Conservation (phyloP, 2,113 vertebrate genomes). For the Apodemus sylvaticus region DNA sequence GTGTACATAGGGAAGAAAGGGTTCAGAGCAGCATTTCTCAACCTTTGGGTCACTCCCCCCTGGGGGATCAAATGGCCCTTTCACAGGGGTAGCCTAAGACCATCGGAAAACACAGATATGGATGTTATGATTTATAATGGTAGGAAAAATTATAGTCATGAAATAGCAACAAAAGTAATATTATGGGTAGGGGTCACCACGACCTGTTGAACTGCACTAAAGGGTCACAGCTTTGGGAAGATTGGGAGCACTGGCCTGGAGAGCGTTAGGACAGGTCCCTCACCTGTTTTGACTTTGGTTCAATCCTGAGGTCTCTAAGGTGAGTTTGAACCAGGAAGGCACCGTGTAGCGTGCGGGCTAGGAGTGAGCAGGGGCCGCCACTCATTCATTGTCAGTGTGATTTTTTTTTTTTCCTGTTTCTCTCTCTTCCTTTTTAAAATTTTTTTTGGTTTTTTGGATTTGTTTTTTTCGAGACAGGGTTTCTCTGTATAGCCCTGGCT, state of each 20-base stretch:
- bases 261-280: background rate
- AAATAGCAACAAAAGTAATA: background rate
- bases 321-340: background rate
- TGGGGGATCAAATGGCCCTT: background rate
- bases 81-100: background rate
- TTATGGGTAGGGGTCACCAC: background rate
- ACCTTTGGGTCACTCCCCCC: background rate
- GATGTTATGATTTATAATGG: background rate
- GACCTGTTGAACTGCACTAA: background rate
- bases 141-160: background rate
- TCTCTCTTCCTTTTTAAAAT: no score
- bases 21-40: background rate
- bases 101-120: background rate
- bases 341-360: rapidly evolving
- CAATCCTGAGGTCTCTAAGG: background rate
- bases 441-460: no score
- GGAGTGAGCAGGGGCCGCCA: background rate
- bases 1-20: background rate
- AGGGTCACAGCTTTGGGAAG: background rate
- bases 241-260: background rate
- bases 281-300: background rate
- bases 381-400: background rate
- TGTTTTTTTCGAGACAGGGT: no score
- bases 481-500: no score
- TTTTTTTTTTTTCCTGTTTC: background rate